Evolutionary conservation across 2,888 invertebrate species (phyloP).

Genomic region (Salpingus planirostris): DNA sequence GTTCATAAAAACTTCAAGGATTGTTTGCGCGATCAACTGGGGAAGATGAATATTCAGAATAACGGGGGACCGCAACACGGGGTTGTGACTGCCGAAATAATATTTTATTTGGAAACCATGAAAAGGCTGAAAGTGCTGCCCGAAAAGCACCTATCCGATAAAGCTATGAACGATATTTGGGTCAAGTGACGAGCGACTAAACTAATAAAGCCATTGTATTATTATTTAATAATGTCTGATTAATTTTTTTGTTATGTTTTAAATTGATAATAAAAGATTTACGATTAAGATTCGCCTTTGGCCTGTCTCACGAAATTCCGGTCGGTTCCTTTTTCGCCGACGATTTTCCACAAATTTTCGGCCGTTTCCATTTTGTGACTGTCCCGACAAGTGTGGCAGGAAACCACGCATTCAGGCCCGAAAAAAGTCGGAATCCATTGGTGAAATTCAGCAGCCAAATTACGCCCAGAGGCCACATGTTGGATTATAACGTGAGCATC

Average conservation of each 20-base stretch:
- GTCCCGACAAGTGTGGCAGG: conserved; percentile 26
- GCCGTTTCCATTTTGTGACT: conserved; percentile 30
- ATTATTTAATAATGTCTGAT: too few relatives aligned
- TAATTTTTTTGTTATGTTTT: too few relatives aligned
- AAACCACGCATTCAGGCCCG: conserved; percentile 29
- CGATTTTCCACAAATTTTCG: conserved; percentile 30
- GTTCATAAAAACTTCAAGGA: conserved; percentile 82
- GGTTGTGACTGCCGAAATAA: conserved; percentile 84
- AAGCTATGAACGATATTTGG: conserved; percentile 80
- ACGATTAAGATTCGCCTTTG: too few relatives aligned
- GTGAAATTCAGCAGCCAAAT: conserved; percentile 31
- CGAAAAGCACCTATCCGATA: conserved; percentile 61
- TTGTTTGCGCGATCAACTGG: conserved; percentile 72
- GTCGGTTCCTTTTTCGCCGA: conserved; percentile 19
- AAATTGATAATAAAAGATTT: too few relatives aligned
- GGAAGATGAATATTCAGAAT: conserved; percentile 80
- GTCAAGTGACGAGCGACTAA: conserved; percentile 44
- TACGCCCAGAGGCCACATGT: conserved; percentile 36
- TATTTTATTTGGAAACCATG: conserved; percentile 83
- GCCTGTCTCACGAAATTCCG: conserved; percentile 30
- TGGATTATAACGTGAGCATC: conserved; percentile 33
- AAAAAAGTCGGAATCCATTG: conserved; percentile 35
- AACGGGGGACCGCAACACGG: conserved; percentile 97
- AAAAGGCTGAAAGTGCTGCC: conserved; percentile 71
- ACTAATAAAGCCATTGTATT: too few relatives aligned